These are phyloP conservation scores for Monochamus alternatus DNA, from an alignment of 2,888 invertebrate species.

Conservation along the genomic window DNA sequence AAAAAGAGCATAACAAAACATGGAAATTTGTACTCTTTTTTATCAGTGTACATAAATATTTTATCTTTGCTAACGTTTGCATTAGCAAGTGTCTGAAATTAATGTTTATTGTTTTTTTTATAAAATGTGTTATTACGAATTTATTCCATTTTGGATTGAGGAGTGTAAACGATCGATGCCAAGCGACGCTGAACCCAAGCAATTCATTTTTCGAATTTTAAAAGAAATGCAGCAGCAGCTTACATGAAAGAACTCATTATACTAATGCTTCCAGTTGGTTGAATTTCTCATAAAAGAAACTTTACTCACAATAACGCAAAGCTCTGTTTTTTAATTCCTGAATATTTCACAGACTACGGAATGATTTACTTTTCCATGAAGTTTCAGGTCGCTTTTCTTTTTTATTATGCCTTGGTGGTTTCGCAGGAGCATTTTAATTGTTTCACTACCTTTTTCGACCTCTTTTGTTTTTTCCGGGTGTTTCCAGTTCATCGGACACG, in stretches of 20 bases:
- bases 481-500: slow-evolving; percentile 4
- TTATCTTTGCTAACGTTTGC: no score
- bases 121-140: no score
- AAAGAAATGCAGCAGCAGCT: slow-evolving; percentile 19
- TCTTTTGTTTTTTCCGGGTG: neutral
- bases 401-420: slow-evolving; percentile 24
- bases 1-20: no score
- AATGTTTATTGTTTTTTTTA: no score
- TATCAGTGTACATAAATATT: no score
- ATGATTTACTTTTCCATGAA: slow-evolving; percentile 33
- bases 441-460: slow-evolving; percentile 20
- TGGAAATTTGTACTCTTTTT: no score
- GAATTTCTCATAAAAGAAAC: slow-evolving; percentile 25
- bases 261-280: slow-evolving; percentile 43
- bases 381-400: slow-evolving; percentile 25
- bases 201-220: slow-evolving; percentile 6
- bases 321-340: slow-evolving; percentile 33
- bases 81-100: no score
- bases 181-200: neutral
- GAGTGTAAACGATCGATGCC: neutral
- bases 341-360: slow-evolving; percentile 32
- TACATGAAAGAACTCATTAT: slow-evolving; percentile 40
- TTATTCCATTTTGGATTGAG: no score
- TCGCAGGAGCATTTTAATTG: slow-evolving; percentile 28
- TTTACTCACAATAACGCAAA: slow-evolving; percentile 36